Evolutionary conservation across 2,888 invertebrate species (phyloP).

Genomic region (Syritta pipiens): DNA sequence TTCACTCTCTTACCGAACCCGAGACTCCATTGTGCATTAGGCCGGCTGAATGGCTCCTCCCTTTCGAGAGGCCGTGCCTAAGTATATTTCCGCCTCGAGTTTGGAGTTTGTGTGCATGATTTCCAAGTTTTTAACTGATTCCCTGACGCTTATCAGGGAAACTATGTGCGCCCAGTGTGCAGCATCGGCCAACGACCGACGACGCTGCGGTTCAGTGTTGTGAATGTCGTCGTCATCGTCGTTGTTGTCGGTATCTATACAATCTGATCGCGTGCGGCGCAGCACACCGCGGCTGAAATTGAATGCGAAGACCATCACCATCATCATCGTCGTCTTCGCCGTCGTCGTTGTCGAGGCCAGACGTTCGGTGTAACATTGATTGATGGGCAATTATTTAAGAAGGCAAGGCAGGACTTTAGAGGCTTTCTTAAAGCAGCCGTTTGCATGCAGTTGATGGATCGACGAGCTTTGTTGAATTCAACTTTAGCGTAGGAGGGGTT

Average conservation of each 20-base stretch:
- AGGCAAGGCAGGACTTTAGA: background rate
- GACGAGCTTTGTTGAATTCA: too few species aligned
- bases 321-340: background rate
- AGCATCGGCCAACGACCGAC: too few species aligned
- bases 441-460: too few species aligned
- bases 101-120: constrained; percentile 38
- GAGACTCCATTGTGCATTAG: constrained; percentile 27
- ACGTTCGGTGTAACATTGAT: constrained; percentile 39
- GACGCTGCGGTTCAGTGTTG: background rate
- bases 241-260: background rate
- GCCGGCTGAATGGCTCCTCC: constrained; percentile 44
- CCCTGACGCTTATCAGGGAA: constrained; percentile 16
- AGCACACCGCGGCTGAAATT: background rate
- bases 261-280: constrained; percentile 29
- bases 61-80: constrained; percentile 40
- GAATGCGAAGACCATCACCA: background rate
- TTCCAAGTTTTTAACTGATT: constrained; percentile 29
- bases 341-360: background rate
- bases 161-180: constrained; percentile 15
- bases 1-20: background rate
- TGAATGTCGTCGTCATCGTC: background rate
- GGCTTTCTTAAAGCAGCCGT: background rate
- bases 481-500: too few species aligned
- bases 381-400: constrained; percentile 32
- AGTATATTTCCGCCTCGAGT: constrained; percentile 42